phyloP scores from a whole-genome alignment of 2,113 vertebrate species.

The Hippocampus abdominalis region DNA sequence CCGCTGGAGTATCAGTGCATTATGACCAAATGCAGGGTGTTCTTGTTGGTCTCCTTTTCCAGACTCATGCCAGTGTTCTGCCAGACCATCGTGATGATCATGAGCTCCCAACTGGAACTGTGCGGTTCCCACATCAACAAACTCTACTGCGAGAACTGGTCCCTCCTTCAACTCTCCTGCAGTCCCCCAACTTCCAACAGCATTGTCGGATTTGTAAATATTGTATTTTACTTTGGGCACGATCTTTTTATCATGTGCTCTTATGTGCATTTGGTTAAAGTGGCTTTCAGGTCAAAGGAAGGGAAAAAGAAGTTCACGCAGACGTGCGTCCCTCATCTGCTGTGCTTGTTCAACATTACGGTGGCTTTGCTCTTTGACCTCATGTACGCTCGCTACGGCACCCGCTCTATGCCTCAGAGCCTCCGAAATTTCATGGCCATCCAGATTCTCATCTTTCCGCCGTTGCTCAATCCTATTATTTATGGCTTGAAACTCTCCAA shows the following conservation, averaged over 20 bases:
- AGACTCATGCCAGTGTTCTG: constrained; percentile 22
- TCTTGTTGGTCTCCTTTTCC: constrained; percentile 13
- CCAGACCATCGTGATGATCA: neutral
- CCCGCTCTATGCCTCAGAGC: constrained; percentile 20
- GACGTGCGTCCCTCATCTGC: constrained; percentile 45
- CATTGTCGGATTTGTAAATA: constrained; percentile 7
- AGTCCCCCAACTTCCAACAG: neutral
- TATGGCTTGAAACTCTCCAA: constrained; percentile 45
- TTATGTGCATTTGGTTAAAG: constrained; percentile 29
- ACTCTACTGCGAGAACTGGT: constrained; percentile 54
- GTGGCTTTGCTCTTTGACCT: constrained; percentile 41
- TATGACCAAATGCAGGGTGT: constrained; percentile 18
- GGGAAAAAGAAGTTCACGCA: constrained; percentile 35
- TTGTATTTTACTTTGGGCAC: constrained; percentile 25
- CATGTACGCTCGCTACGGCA: constrained; percentile 42
- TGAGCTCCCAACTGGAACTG: constrained; percentile 24
- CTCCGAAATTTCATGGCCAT: constrained; percentile 51
- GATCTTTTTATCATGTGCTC: constrained; percentile 28
- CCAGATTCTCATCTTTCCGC: constrained; percentile 41
- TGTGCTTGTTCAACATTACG: constrained; percentile 29
- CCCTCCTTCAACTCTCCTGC: constrained; percentile 42
- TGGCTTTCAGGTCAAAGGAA: constrained; percentile 24
- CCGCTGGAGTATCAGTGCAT: constrained; percentile 35
- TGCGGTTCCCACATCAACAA: constrained; percentile 41
- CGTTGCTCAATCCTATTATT: constrained; percentile 47